These are phyloP conservation scores for Pelagia noctiluca DNA, from an alignment of 30 jellyfish, hydroid and myxozoan species.

Conservation along the genomic window DNA sequence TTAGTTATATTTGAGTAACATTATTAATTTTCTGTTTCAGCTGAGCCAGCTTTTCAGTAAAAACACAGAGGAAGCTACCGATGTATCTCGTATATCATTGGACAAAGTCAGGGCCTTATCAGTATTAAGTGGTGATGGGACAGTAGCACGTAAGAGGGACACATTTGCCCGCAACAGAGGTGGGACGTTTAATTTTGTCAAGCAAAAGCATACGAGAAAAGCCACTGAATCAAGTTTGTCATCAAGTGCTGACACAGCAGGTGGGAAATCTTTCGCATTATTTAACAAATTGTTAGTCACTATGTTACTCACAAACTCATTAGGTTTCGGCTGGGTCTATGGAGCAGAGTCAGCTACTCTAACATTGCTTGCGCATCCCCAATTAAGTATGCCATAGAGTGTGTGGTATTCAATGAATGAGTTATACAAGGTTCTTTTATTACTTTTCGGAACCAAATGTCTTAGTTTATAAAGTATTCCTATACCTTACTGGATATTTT, in stretches of 20 bases:
- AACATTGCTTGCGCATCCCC: too few relatives aligned
- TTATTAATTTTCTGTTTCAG: conserved; percentile 2
- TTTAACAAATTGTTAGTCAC: background rate
- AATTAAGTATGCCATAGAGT: too few relatives aligned
- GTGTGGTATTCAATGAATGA: too few relatives aligned
- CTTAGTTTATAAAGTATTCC: too few relatives aligned
- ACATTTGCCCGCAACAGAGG: background rate
- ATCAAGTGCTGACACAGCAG: too few relatives aligned
- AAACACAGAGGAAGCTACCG: conserved; percentile 28
- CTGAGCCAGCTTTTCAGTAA: conserved; percentile 51
- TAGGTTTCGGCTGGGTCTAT: too few relatives aligned
- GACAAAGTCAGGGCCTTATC: conserved; percentile 21
- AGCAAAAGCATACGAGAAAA: too few relatives aligned
- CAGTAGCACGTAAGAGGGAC: background rate
- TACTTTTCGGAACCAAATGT: too few relatives aligned
- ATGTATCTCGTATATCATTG: conserved; percentile 35
- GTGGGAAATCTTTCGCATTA: background rate
- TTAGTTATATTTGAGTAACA: background rate
- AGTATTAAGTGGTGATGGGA: background rate
- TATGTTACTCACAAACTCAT: background rate
- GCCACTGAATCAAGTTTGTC: too few relatives aligned
- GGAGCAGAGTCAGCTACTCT: too few relatives aligned
- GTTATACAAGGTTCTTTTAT: too few relatives aligned
- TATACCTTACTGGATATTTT: too few relatives aligned
- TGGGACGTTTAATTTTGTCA: background rate